Conservation (phyloP, 2,797 vertebrate genomes). For the Protonibea diacanthus region DNA sequence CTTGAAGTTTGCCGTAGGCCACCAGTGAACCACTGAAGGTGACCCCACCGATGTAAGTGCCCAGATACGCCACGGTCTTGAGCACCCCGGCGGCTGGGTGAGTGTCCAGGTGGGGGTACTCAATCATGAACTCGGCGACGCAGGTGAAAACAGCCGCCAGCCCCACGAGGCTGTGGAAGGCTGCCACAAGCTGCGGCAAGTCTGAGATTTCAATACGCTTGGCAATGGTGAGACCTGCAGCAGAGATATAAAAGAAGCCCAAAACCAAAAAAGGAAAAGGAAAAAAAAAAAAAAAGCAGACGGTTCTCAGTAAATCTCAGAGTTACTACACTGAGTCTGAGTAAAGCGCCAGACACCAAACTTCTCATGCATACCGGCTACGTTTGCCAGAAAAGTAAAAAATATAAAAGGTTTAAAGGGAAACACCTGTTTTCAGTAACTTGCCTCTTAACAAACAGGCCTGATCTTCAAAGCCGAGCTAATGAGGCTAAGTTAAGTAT, state of each 20-base stretch:
- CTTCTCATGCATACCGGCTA: constrained; percentile 34
- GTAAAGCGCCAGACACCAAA: constrained; percentile 23
- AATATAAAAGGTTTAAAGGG: constrained; percentile 22
- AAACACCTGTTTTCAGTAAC: constrained; percentile 70
- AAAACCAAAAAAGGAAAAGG: no score
- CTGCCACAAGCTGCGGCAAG: constrained; percentile 87
- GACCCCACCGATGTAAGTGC: constrained; percentile 85
- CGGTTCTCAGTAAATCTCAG: constrained; percentile 19
- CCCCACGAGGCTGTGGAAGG: constrained; percentile 88
- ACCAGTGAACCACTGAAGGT: constrained; percentile 87
- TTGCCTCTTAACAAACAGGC: constrained; percentile 25
- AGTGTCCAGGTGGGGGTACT: constrained; percentile 84
- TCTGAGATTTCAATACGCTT: constrained; percentile 89
- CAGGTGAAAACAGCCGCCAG: constrained; percentile 86
- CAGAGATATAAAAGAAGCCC: not conserved
- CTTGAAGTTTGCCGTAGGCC: constrained; percentile 85
- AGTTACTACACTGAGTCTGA: constrained; percentile 22
- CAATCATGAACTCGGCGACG: constrained; percentile 83
- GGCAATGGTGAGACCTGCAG: constrained; percentile 86
- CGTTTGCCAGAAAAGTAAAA: constrained; percentile 18
- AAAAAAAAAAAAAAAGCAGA: not conserved
- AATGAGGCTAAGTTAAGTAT: constrained; percentile 52
- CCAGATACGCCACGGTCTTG: constrained; percentile 84
- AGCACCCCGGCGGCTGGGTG: constrained; percentile 82
- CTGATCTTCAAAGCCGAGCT: constrained; percentile 58